Conservation (phyloP, 2,888 invertebrate species). For the Thysanoteuthis rhombus region DNA sequence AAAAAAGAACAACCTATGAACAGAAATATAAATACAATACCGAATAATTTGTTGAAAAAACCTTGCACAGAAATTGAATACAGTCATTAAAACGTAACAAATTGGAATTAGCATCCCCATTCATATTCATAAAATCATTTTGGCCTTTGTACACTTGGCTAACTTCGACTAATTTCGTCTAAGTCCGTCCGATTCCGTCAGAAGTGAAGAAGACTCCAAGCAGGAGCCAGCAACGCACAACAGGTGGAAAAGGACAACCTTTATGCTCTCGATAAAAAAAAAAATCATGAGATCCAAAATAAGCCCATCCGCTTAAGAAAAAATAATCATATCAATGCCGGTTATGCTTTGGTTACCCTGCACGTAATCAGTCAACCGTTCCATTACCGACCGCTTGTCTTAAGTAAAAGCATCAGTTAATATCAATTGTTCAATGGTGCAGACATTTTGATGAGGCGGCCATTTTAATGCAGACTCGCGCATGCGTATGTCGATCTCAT, state of each 20-base stretch:
- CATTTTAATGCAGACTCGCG: neutral
- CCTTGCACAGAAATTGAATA: neutral
- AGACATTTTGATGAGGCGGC: neutral
- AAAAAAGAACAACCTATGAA: no score
- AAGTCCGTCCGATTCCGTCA: neutral
- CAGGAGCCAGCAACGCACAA: neutral
- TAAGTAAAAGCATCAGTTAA: neutral
- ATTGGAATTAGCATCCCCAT: neutral
- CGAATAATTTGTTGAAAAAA: no score
- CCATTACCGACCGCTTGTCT: neutral
- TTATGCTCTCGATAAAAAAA: neutral
- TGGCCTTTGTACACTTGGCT: neutral
- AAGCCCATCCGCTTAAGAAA: neutral
- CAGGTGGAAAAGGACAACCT: neutral
- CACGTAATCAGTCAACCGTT: neutral
- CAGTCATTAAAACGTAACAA: neutral
- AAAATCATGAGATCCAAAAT: neutral
- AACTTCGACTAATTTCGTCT: neutral
- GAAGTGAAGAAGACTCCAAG: neutral
- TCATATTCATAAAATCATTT: slow-evolving; percentile 12
- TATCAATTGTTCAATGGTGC: neutral
- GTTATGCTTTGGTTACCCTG: neutral
- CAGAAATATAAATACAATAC: no score
- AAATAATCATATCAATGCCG: neutral
- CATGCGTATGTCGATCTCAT: neutral